These are phyloP conservation scores for Poicephalus meyeri DNA, from an alignment of 2,113 vertebrate genomes.

Conservation along the genomic window DNA sequence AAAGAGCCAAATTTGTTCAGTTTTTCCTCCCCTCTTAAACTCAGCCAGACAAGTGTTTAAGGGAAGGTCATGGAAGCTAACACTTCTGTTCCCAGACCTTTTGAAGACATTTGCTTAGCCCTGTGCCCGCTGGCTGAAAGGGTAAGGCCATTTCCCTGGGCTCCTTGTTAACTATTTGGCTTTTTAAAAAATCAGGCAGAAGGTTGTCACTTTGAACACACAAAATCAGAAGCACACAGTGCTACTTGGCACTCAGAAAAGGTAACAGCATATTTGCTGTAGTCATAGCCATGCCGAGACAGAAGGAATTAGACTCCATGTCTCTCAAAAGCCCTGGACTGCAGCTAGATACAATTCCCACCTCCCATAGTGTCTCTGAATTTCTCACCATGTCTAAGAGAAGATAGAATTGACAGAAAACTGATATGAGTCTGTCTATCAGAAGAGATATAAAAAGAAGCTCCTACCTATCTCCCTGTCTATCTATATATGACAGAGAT, in stretches of 20 bases:
- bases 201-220: background rate
- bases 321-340: background rate
- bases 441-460: conserved; percentile 22
- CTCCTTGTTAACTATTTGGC: background rate
- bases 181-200: conserved; percentile 24
- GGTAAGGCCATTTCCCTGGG: background rate
- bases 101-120: background rate
- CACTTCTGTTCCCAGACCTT: background rate
- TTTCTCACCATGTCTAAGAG: background rate
- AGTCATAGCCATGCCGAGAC: conserved; percentile 2
- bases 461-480: background rate
- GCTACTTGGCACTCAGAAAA: background rate
- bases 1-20: background rate
- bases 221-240: background rate
- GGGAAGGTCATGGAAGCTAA: background rate
- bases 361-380: background rate
- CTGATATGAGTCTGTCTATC: conserved; percentile 3
- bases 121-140: background rate
- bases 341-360: background rate
- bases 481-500: conserved; percentile 19
- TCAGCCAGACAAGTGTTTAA: background rate
- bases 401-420: conserved; percentile 39
- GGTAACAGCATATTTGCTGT: background rate
- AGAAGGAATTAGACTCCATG: background rate
- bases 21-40: background rate